Conservation (phyloP, 2,797 vertebrate species). For the Melanogrammus aeglefinus region DNA sequence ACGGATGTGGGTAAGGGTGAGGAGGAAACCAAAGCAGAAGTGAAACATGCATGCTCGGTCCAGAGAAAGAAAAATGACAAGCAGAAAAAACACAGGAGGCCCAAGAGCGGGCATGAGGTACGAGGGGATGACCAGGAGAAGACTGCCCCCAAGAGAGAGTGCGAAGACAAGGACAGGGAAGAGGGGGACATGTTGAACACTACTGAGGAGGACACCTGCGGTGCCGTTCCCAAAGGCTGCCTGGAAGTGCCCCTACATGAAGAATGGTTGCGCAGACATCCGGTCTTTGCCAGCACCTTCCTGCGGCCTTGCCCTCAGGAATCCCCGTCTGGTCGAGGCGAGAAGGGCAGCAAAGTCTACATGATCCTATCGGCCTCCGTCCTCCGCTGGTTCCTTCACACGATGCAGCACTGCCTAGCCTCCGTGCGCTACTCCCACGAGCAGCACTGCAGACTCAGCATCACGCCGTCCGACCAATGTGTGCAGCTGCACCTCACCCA, state of each 20-base stretch:
- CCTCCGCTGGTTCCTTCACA: conserved; percentile 82
- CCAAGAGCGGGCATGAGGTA: not conserved
- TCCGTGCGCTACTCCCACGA: conserved; percentile 79
- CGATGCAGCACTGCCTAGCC: conserved; percentile 77
- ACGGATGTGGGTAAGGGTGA: not conserved
- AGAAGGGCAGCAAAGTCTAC: conserved; percentile 39
- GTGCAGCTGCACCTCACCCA: conserved; percentile 78
- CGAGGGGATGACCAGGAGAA: not conserved
- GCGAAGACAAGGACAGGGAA: not conserved
- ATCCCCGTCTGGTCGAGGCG: not conserved
- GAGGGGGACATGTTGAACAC: not conserved
- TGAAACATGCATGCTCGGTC: not conserved
- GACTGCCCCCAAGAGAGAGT: not conserved
- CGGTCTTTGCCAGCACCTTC: conserved; percentile 70
- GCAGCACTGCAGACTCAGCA: conserved; percentile 76
- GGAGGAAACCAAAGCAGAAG: conserved; percentile 3
- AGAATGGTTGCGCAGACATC: conserved; percentile 67
- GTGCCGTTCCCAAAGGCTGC: conserved; percentile 62
- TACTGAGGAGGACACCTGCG: conserved; percentile 5
- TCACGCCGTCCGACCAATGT: conserved; percentile 65
- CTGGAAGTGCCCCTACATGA: conserved; percentile 56
- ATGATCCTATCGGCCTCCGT: conserved; percentile 71
- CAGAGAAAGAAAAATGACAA: not conserved
- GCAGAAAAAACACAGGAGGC: not conserved
- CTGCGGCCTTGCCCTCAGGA: conserved; percentile 51